Base-by-base conservation (phyloP, 2,888 invertebrate genomes). In the Rhingia campestris region DNA sequence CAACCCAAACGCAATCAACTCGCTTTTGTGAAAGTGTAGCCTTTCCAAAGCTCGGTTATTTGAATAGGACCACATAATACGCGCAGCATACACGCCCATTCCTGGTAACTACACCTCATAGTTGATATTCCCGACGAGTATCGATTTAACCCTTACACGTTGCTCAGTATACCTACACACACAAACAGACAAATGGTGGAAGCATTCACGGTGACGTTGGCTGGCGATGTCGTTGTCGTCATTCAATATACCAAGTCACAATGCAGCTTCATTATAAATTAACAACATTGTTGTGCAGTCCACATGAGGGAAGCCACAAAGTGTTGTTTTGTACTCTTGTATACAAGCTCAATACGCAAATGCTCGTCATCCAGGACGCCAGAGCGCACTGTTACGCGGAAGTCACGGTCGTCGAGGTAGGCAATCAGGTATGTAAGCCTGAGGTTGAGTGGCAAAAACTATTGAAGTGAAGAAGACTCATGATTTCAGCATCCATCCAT, bases 261-360 rank as follows among this genome's bases (percentile, higher is more conserved):
- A 85, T 85, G 72, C 70, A 81, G 81, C 81, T 81, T 85, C 85
- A 85, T 85, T 85, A 76, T 81, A 76, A 85, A 81, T 85, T 75
- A 81, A 76, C 70, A 80, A 72, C 81, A 85, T 81, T 85, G 76
- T 85, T 76, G 66, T 72, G 45, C 56, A 72, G 33, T 63, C 67
- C 58, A 69, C 47, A 66, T 12, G n/a, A 35, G 56, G 63, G 72
- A 75, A 79, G 58, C 79, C 82, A 74, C 73, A 82, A 69, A 81
- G 72, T 64, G 69, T 79, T 73, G 67, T 66, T 70, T 75, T 75
- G 49, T 69, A 51, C 75, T 59, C 59, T 59, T 59, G 64, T 33
- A 51, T 53, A 32, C 59, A 56, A 53, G 39, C 32, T 45, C 12
- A 2, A 41, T 30, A 56, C 51, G n/a, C 35, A 43, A 35, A 61